Evolutionary conservation across 2,113 vertebrate species (phyloP), one percentile per base, ranked within the genome.

Genomic region (Melanotaenia duboulayi): DNA sequence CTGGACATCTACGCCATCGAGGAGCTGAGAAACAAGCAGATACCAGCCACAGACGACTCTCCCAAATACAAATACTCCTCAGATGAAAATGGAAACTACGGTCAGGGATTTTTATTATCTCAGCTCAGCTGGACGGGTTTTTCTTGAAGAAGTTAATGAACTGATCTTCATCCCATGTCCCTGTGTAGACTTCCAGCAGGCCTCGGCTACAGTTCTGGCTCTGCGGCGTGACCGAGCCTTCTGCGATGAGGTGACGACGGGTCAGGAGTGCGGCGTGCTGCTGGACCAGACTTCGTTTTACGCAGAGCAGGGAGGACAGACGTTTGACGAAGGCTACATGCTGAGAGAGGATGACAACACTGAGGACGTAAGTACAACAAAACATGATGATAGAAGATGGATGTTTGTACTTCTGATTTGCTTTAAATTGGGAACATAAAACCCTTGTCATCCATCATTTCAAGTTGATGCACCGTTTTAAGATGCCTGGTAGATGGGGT

Each of bases 1-100:
- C 82, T 99, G 91, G 98, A 99, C 90, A 99, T 99, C 65, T 98
- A 99, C 0, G 96, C 97, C 57, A 99, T 99, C 0, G 98, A 99
- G 65, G 97, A 99, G 72, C 95, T 99, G 22, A 94, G 97, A 56
- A 95, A 94, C 74, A 94, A 51, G 68, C 94, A 92, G 0, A 69
- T 95, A 11, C 89, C 94, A 4, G 90, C 93, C 48, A 99, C 98
- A 0, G 95, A 99, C 0, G 97, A 99, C 69, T 93, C 94, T 0
- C 94, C 92, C 6, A 99, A 99, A 77, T 98, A 99, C 76, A 93
- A 24, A 63, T 99, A 99, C 86, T 71, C 67, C 0, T 92, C 92
- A 0, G 95, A 96, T 3, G 83, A 85, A 67, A 94, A 92, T 0
- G 96, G 97, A 91, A 92, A 10, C 71, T 94, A 95, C 11, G 89